Evolutionary conservation across 2,888 invertebrate species (phyloP), one percentile per base, ranked within the genome.

Genomic region (Brachypterus glaber): DNA sequence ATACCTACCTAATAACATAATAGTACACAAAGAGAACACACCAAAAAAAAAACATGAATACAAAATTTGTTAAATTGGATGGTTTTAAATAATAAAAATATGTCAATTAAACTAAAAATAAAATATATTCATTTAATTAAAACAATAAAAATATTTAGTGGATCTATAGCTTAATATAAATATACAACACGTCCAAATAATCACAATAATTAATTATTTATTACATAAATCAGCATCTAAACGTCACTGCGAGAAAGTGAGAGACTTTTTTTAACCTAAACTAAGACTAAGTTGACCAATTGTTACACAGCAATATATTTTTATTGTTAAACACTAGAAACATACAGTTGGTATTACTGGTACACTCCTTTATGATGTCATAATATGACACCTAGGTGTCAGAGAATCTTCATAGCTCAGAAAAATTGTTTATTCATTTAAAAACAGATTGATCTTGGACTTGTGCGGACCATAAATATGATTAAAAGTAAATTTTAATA

Each of bases 141-240:
- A 44, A 40, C 37, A 33, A 37, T 40, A 41, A 45, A 41, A 46
- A 46, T 33, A 37, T 35, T 31, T 30, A 43, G 37, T 24, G 39
- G 27, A 37, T 42, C 27, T 44, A 35, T 41, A 37, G 26, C 29
- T 43, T 40, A 42, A 39, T 34, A 40, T 44, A 47, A 46, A 40
- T 48, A 44, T 46, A 44, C 46, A 46, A 40, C 44, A 45, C 37
- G 31, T 35, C 33, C 45, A 46, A 44, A 46, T 43, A 52, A 52
- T 49, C 50, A 48, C 48, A 48, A 47, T 43, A 46, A 44, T 35
- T 38, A 16, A 33, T 18, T 21, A 16, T 43, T 47, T 31, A 46
- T 48, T 44, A 50, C 50, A 50, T 47, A 50, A 50, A 48, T 49
- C 45, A 47, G 12, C 12, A 5, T n/a, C n/a, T n/a, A n/a, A n/a